Base-by-base conservation (phyloP, 2,113 vertebrate species). In the Pampusana beccarii region DNA sequence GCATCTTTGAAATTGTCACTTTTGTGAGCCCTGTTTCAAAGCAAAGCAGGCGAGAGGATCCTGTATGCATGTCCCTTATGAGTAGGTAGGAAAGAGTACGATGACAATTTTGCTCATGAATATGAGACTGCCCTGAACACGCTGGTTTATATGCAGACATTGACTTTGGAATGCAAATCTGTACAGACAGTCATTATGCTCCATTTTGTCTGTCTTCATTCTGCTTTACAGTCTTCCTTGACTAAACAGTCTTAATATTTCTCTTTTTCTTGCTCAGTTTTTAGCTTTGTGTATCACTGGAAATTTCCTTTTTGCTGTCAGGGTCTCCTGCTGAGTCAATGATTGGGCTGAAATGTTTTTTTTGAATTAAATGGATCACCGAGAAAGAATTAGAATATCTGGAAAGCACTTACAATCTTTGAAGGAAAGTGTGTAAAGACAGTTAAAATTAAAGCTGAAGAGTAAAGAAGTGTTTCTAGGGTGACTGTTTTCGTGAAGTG, bases 111-210 rank as follows among this genome's bases (percentile, higher is more conserved):
- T 0, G 5, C 80, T 86, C 29, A 11, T 34, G 77, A 74, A 53
- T 60, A 34, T 1, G 69, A 84, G 53, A 26, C 83, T 81, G 75
- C 72, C 90, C 92, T 61, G 72, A 42, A 80, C 60, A 36, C 5
- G 4, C 19, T 23, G 50, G 11, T 92, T 64, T 56, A 20, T 19
- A 16, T 33, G 3, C 54, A 78, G 72, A 44, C 16, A 0, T 15
- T 48, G 62, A 25, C 90, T 96, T 93, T 88, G 90, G 93, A 92
- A 83, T 94, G 86, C 77, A 95, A 86, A 87, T 93, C 64, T 15
- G 4, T 8, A 10, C 44, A 75, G 65, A 61, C 44, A 13, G 70
- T 93, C 65, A 48, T 78, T 72, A n/a, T 70, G 48, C 72, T 92
- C 80, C 38, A 9, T 70, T 78, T 67, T 20, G 56, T 48, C 31